phyloP scores from a whole-genome alignment of 2,797 vertebrate genomes.

The Tadarida brasiliensis region DNA sequence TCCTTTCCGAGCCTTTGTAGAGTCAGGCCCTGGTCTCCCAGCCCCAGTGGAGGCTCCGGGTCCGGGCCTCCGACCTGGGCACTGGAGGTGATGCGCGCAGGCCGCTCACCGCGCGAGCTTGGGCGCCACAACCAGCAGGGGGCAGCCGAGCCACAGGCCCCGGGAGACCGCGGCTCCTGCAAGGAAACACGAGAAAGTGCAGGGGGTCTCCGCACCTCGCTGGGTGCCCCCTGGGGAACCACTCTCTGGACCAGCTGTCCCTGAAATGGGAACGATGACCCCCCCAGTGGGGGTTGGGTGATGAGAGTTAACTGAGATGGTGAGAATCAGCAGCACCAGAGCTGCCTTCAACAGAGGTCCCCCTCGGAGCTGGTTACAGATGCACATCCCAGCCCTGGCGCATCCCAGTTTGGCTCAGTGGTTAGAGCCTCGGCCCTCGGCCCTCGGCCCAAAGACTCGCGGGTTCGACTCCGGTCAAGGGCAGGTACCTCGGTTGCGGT shows the following conservation, averaged over 20 bases:
- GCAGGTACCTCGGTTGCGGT: no score
- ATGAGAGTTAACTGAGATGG: neutral
- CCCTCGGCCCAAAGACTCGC: no score
- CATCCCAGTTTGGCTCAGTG: no score
- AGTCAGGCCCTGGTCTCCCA: neutral
- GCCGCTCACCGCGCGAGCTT: neutral
- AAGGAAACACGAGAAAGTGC: conserved; percentile 67
- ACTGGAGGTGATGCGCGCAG: rapidly evolving
- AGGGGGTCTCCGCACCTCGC: neutral
- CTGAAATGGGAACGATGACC: neutral
- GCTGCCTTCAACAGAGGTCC: neutral
- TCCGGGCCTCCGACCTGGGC: neutral
- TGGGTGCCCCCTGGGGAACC: neutral
- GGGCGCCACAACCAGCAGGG: conserved; percentile 66
- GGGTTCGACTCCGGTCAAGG: no score
- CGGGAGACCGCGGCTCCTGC: conserved; percentile 74
- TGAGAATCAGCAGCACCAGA: neutral
- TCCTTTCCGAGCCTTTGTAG: neutral
- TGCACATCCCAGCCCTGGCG: neutral
- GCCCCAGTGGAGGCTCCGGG: neutral
- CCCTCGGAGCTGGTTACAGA: neutral
- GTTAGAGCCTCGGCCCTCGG: no score
- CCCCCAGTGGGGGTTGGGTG: neutral
- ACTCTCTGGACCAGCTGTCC: neutral
- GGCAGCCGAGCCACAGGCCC: conserved; percentile 70